A percentile compares a stretch with the other conserved stretches of the same genome.
Conservation (phyloP, 2,888 invertebrate genomes). For the Stenolophus ochropezus region DNA sequence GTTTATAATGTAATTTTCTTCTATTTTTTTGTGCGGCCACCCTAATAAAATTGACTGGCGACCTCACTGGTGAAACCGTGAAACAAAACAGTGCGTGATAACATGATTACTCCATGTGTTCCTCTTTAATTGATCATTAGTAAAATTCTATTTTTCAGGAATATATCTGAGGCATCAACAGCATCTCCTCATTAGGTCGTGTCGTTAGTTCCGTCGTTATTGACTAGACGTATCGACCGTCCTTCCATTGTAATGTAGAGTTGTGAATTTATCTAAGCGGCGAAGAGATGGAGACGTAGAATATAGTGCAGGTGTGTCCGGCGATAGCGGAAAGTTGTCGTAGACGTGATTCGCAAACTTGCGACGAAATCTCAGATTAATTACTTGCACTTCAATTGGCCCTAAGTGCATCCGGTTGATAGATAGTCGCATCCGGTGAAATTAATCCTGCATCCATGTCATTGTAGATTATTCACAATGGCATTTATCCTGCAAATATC, state of each 20-base stretch:
- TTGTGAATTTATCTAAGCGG: neutral
- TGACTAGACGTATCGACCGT: neutral
- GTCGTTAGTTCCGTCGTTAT: neutral
- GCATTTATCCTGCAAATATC: neutral
- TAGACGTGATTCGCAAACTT: neutral
- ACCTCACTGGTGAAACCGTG: neutral
- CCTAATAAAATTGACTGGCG: no score
- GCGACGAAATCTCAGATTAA: neutral
- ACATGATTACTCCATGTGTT: neutral
- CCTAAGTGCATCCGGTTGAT: neutral
- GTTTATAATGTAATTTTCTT: no score
- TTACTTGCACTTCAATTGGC: neutral
- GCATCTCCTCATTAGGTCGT: neutral
- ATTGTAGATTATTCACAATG: neutral
- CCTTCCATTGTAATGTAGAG: neutral
- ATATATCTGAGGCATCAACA: neutral
- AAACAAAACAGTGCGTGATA: neutral
- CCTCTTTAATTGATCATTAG: neutral
- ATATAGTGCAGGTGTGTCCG: neutral
- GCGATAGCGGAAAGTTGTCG: neutral
- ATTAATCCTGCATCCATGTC: no score
- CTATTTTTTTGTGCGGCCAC: no score
- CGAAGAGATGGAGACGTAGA: neutral
- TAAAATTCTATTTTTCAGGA: neutral
- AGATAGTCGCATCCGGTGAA: neutral